Evolutionary conservation across 2,113 vertebrate species (phyloP).

Genomic region (Columba livia): DNA sequence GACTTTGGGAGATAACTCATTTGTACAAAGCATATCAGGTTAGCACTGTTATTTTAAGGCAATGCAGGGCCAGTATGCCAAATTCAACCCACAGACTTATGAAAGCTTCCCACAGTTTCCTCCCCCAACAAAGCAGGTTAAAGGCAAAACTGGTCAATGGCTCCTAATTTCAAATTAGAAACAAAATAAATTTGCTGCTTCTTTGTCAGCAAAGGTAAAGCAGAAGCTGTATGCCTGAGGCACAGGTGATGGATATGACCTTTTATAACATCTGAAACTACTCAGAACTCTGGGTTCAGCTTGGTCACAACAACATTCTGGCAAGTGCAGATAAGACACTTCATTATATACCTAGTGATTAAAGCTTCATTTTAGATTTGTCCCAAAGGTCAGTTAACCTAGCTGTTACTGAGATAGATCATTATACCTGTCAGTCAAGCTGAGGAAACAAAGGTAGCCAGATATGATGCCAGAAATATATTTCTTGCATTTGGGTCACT

Average conservation of each 20-base stretch:
- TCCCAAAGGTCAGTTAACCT: neutral
- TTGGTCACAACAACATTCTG: neutral
- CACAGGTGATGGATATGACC: neutral
- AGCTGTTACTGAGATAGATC: neutral
- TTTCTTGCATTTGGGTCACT: neutral
- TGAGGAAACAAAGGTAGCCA: neutral
- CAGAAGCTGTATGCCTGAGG: neutral
- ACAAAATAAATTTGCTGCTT: neutral
- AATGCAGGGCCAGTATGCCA: neutral
- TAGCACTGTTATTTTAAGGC: neutral
- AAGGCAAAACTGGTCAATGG: neutral
- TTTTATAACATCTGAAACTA: neutral
- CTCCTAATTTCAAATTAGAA: neutral
- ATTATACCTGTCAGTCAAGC: neutral
- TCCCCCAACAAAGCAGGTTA: neutral
- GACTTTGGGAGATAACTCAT: neutral
- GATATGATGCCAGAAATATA: neutral
- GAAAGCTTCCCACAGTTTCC: neutral
- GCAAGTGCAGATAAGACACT: neutral
- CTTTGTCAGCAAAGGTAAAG: neutral
- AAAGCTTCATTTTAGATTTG: neutral
- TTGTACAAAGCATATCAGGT: accelerated
- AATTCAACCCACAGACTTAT: neutral
- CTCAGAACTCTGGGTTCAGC: neutral
- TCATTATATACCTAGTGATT: neutral